Evolutionary conservation across 2,797 vertebrate species (phyloP).

Genomic region (Lepilemur ruficaudatus): DNA sequence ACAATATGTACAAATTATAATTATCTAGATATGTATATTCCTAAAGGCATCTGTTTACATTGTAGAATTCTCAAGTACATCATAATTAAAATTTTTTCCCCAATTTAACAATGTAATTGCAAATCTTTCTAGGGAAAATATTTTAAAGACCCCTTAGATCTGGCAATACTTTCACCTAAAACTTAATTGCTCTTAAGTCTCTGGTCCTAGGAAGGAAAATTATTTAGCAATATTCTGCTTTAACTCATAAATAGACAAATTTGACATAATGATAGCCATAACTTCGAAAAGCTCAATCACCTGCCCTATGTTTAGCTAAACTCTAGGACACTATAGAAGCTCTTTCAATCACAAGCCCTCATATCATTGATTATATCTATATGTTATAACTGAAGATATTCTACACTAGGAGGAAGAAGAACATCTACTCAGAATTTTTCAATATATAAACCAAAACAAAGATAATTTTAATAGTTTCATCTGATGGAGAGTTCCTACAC

Average conservation of each 20-base stretch:
- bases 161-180: not conserved
- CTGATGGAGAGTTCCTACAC: not conserved
- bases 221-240: not conserved
- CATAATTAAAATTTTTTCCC: not conserved
- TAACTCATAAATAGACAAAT: not conserved
- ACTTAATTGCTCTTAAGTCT: not conserved
- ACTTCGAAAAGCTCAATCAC: not conserved
- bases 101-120: not conserved
- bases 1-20: not conserved
- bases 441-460: not conserved
- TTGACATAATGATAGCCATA: not conserved
- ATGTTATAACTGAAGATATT: not conserved
- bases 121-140: not conserved
- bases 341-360: not conserved
- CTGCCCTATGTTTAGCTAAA: not conserved
- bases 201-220: not conserved
- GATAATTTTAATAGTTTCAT: not conserved
- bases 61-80: not conserved
- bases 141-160: not conserved
- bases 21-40: not conserved
- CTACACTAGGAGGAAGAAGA: not conserved
- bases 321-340: not conserved
- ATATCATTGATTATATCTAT: not conserved
- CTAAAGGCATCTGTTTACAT: not conserved
- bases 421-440: not conserved